A percentile compares a stretch with the other conserved stretches of the same genome.
These are phyloP conservation scores for Ammospiza caudacuta DNA, from an alignment of 2,113 vertebrate species.

Conservation along the genomic window DNA sequence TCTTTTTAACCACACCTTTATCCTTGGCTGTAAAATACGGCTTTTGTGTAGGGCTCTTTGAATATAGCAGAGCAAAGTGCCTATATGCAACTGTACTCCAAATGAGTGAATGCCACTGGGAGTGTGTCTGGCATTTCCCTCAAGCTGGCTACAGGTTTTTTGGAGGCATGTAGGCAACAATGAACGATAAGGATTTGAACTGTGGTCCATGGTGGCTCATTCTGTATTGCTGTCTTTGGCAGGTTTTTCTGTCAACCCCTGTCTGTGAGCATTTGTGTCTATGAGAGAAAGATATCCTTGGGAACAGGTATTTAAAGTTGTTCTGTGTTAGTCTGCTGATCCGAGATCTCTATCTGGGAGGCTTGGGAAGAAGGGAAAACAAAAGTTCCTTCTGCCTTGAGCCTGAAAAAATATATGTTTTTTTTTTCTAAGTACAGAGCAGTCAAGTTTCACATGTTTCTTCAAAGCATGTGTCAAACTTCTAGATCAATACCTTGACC, in stretches of 20 bases:
- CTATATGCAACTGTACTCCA: neutral
- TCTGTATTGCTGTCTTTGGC: neutral
- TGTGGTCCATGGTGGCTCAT: neutral
- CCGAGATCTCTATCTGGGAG: neutral
- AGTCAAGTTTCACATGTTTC: neutral
- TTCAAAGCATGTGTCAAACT: neutral
- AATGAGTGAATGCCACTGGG: neutral
- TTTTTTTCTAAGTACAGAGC: neutral
- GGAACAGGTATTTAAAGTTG: neutral
- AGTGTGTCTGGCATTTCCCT: neutral
- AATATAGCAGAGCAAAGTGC: neutral
- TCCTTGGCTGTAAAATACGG: neutral
- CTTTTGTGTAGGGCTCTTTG: neutral
- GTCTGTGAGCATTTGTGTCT: neutral
- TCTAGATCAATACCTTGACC: slow-evolving; percentile 50
- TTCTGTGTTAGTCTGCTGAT: neutral
- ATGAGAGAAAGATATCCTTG: neutral
- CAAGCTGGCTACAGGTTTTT: neutral
- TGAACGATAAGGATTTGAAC: neutral
- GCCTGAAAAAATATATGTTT: neutral
- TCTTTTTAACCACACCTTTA: neutral
- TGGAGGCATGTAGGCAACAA: neutral
- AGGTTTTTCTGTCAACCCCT: neutral
- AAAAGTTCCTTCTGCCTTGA: neutral
- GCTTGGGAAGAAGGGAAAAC: neutral